A percentile compares a stretch with the other conserved stretches of the same genome.
Conservation (phyloP, 2,113 vertebrate species). For the Odontophorus gujanensis region DNA sequence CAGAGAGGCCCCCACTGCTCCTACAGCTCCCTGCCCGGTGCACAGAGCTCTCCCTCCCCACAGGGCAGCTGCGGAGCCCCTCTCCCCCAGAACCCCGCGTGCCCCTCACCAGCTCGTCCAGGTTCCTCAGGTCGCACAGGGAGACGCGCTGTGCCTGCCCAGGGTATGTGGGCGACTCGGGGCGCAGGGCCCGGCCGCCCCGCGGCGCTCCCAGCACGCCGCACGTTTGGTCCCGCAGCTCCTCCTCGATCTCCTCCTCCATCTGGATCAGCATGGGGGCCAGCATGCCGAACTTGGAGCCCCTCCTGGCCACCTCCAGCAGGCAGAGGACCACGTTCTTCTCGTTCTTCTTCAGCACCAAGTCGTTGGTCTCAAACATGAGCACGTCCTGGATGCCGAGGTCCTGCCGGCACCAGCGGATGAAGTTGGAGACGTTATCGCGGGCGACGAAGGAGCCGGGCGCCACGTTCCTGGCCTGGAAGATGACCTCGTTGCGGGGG, state of each 20-base stretch:
- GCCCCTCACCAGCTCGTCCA: slow-evolving; percentile 93
- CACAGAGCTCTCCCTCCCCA: too few species aligned
- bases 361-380: slow-evolving; percentile 98
- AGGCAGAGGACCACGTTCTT: slow-evolving; percentile 95
- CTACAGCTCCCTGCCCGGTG: fast-evolving
- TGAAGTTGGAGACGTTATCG: slow-evolving; percentile 97
- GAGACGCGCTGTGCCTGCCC: slow-evolving; percentile 82
- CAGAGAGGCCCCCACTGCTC: not conserved
- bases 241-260: slow-evolving; percentile 96
- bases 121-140: slow-evolving; percentile 90
- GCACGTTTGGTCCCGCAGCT: slow-evolving; percentile 85
- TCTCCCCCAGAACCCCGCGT: not conserved
- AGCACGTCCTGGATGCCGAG: slow-evolving; percentile 94
- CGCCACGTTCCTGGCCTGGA: slow-evolving; percentile 86
- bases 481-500: slow-evolving; percentile 86
- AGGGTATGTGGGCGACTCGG: slow-evolving; percentile 39
- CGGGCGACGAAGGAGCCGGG: slow-evolving; percentile 91
- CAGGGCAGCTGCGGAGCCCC: not conserved
- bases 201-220: not conserved
- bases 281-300: slow-evolving; percentile 94
- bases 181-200: not conserved
- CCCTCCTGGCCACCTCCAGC: slow-evolving; percentile 92
- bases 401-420: slow-evolving; percentile 93
- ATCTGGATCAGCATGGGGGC: slow-evolving; percentile 96
- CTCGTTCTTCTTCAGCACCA: slow-evolving; percentile 94